Evolutionary conservation across 2,888 invertebrate species (phyloP), one percentile per base, ranked within the genome.

Genomic region (Diadegma fenestrale): DNA sequence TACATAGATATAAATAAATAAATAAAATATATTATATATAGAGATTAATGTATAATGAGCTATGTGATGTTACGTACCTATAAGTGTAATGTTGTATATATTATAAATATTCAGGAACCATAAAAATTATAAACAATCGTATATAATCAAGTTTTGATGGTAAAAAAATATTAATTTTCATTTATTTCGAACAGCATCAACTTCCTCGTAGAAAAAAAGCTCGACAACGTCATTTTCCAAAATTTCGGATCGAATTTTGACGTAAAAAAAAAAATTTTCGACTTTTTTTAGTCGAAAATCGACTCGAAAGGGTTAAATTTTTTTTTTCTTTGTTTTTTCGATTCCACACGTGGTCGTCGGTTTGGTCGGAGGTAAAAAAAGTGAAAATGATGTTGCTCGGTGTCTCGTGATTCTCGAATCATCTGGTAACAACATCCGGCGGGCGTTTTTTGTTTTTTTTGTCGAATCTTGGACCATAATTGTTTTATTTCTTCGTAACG

Each of bases 1-100:
- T 84, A 84, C 41, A 80, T 84, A 87, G 45, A 82, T 85, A 82
- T 73, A 82, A 69, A 80, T 85, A 82, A 37, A 80, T 76, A 58
- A 48, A 77, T 48, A 63, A 58, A 73, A 80, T 69, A 81, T 75
- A 86, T 71, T 88, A 61, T 64, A 80, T 73, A 88, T 89, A 89
- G 88, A 91, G 91, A 90, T 90, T 91, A 91, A 90, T 88, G 91
- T 88, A 86, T 92, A 92, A 90, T 89, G 90, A 93, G 92, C 91
- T 92, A 93, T 94, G 93, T 93, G 93, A 94, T 94, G 93, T 93
- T 93, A 92, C 91, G 92, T 93, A 93, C 92, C 91, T 93, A 92
- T 90, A 90, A 89, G 89, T 92, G 90, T 93, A 92, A 92, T 90
- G 90, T 91, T 93, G 93, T 93, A 93, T 90, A 93, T 93, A 93